Percentiles rank a stretch among this genome's conserved stretches.
Conservation (phyloP, 2,888 invertebrate species). For the Cerastis leucographa region DNA sequence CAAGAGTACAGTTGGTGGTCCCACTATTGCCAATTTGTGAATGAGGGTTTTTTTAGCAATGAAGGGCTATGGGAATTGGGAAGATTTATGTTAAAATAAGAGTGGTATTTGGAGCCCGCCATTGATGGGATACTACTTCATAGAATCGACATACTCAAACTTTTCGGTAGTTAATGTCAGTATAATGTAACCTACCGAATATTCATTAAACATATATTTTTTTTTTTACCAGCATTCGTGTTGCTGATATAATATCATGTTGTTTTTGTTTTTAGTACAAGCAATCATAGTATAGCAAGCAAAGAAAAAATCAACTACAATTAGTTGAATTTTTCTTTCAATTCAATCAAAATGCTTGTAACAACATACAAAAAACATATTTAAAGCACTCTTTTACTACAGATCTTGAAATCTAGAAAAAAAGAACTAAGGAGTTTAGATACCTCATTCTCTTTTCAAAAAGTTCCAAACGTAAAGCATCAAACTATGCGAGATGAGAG, state of each 20-base stretch:
- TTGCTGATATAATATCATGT: too few relatives aligned
- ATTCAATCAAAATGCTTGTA: neutral
- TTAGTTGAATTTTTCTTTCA: too few relatives aligned
- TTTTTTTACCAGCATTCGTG: neutral
- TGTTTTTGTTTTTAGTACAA: too few relatives aligned
- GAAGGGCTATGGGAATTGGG: conserved; percentile 16
- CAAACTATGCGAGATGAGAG: conserved; percentile 29
- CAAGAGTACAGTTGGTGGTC: conserved; percentile 71
- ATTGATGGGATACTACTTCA: neutral
- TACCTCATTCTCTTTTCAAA: conserved; percentile 16
- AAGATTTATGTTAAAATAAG: conserved; percentile 46
- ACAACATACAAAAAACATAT: neutral
- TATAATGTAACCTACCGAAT: too few relatives aligned
- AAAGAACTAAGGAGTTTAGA: neutral
- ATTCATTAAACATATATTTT: neutral
- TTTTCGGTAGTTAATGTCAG: neutral
- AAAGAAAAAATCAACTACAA: too few relatives aligned
- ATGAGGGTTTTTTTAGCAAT: conserved; percentile 36
- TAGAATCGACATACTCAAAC: neutral
- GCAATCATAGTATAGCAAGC: too few relatives aligned
- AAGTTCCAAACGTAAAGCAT: conserved; percentile 6
- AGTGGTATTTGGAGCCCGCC: conserved; percentile 23
- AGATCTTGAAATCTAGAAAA: neutral
- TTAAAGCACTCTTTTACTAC: conserved; percentile 3
- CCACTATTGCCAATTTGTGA: conserved; percentile 49